These are phyloP conservation scores for Nycticryphes semicollaris DNA, from an alignment of 2,113 vertebrate genomes.

Conservation along the genomic window DNA sequence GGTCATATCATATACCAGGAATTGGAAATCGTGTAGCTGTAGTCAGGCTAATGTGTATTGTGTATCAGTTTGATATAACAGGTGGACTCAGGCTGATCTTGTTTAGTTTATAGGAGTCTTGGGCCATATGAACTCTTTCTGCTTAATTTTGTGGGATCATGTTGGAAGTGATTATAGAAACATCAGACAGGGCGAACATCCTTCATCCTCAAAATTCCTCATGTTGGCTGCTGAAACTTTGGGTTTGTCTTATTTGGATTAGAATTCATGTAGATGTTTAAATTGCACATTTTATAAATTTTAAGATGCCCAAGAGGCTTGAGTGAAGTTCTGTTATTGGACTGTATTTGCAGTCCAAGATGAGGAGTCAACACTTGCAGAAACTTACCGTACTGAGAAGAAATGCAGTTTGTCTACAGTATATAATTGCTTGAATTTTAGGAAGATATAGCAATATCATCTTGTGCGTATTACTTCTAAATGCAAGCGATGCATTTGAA, in stretches of 20 bases:
- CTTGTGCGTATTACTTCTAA: background rate
- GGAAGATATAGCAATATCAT: background rate
- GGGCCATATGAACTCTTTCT: background rate
- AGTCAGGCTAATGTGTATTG: background rate
- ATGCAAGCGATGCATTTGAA: background rate
- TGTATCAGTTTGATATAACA: background rate
- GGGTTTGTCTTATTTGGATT: background rate
- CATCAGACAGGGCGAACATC: background rate
- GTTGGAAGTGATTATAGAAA: background rate
- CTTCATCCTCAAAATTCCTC: background rate
- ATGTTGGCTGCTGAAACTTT: background rate
- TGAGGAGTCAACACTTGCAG: background rate
- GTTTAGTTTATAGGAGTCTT: background rate
- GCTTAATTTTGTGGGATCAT: background rate
- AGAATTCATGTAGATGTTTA: background rate
- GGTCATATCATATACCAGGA: background rate
- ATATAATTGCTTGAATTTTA: background rate
- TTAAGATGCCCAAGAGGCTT: background rate
- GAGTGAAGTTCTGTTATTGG: background rate
- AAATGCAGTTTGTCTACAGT: background rate
- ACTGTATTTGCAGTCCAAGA: background rate
- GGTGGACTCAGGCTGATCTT: background rate
- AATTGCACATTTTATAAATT: background rate
- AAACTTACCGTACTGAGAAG: background rate
- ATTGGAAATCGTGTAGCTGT: background rate